Percentiles rank a stretch among this genome's conserved stretches.
These are phyloP conservation scores for Morpho deidamia DNA, from an alignment of 2,888 invertebrate genomes.

Conservation along the genomic window DNA sequence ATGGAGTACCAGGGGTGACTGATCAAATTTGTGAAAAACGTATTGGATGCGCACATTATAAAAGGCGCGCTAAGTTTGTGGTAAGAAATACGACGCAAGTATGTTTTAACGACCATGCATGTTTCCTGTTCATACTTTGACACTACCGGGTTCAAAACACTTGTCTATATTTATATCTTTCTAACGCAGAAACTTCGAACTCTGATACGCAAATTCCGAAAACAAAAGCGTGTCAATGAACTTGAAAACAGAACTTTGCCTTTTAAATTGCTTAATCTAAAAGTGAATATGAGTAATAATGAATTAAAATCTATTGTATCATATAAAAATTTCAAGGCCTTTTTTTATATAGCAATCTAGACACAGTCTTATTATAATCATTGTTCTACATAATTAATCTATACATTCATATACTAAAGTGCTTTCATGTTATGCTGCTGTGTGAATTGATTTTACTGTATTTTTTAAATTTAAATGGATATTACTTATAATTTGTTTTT, in stretches of 20 bases:
- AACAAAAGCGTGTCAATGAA: conserved; percentile 60
- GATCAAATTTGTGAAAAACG: conserved; percentile 61
- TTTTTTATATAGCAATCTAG: background rate
- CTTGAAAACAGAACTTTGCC: conserved; percentile 20
- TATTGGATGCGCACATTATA: conserved; percentile 89
- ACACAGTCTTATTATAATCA: too few relatives aligned
- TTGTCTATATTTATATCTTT: conserved; percentile 50
- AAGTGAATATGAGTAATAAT: background rate
- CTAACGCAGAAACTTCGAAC: conserved; percentile 40
- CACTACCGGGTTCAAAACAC: conserved; percentile 35
- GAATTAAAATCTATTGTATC: too few relatives aligned
- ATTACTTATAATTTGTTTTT: too few relatives aligned
- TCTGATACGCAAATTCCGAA: conserved; percentile 38
- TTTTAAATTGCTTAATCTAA: background rate
- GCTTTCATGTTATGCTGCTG: too few relatives aligned
- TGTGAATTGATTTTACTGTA: too few relatives aligned
- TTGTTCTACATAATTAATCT: too few relatives aligned
- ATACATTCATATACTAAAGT: too few relatives aligned
- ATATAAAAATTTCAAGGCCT: background rate
- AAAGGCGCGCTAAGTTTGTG: conserved; percentile 91
- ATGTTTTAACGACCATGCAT: too few relatives aligned
- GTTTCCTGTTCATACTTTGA: background rate
- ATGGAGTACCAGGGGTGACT: conserved; percentile 35
- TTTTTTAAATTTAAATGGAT: too few relatives aligned
- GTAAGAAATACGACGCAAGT: conserved; percentile 70